phyloP scores from a whole-genome alignment of 2,113 vertebrate genomes.

The Varanus komodoensis region DNA sequence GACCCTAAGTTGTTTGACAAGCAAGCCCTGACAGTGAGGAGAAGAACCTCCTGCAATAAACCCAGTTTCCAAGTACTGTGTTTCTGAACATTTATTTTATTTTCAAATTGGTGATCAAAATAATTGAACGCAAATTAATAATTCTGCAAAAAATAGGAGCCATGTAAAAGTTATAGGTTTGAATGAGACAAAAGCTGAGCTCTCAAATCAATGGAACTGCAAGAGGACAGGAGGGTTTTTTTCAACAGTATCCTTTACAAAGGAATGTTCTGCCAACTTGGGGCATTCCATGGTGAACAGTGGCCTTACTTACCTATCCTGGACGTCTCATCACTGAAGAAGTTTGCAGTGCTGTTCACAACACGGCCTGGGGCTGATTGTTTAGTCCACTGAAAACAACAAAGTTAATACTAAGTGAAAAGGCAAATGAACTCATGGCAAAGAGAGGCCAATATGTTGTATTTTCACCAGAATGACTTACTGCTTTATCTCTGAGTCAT shows the following conservation, averaged over 20 bases:
- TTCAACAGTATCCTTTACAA: not conserved
- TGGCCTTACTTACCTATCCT: conserved; percentile 36
- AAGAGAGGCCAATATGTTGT: not conserved
- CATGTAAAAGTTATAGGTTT: not conserved
- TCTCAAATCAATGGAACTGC: not conserved
- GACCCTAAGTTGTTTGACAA: not conserved
- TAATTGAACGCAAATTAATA: not conserved
- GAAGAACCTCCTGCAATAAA: not conserved
- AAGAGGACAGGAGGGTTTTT: too few species aligned
- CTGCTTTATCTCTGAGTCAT: not conserved
- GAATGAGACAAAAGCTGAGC: not conserved
- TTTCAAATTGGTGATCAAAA: not conserved
- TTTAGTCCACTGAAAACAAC: not conserved
- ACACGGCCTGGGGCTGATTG: not conserved
- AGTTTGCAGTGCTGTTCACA: not conserved
- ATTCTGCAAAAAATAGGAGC: not conserved
- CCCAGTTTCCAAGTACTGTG: not conserved
- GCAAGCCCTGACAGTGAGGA: not conserved
- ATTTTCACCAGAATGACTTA: not conserved
- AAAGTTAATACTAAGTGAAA: not conserved
- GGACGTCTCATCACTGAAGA: not conserved
- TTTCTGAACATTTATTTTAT: not conserved
- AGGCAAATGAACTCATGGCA: not conserved
- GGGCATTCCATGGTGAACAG: not conserved
- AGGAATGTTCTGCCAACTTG: not conserved